Conservation (phyloP, 2,888 invertebrate genomes). For the Cantharis rustica region DNA sequence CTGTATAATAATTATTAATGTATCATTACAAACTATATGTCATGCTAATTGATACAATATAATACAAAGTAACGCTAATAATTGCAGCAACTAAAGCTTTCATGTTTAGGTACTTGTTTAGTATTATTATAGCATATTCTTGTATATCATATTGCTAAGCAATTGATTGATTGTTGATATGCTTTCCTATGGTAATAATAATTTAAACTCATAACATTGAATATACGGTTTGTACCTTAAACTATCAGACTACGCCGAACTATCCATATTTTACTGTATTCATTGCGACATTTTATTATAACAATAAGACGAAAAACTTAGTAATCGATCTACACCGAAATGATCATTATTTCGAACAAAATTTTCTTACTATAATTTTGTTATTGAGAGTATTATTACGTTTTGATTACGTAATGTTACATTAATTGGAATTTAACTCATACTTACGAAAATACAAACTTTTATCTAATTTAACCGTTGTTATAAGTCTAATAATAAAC, state of each 20-base stretch:
- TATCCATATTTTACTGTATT: background rate
- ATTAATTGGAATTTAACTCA: background rate
- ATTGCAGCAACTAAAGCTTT: background rate
- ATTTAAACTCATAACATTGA: background rate
- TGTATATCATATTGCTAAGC: background rate
- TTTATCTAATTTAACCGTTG: slow-evolving; percentile 1
- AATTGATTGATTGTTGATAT: background rate
- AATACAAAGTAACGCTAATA: background rate
- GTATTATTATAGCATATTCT: background rate
- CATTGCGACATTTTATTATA: background rate
- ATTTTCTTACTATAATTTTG: background rate
- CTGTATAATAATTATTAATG: too few species aligned
- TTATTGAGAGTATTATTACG: background rate
- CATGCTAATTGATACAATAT: too few species aligned
- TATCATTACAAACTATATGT: too few species aligned
- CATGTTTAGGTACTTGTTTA: background rate
- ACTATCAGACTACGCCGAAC: too few species aligned
- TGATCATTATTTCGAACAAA: background rate
- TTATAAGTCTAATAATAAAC: slow-evolving; percentile 3
- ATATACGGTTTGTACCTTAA: background rate
- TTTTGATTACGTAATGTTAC: background rate
- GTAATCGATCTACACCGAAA: background rate
- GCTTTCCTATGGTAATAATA: background rate
- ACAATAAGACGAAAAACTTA: background rate
- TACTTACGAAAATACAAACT: background rate